These are phyloP conservation scores for Ptychodera flava DNA, from an alignment of 35 echinoderm and acorn worm genomes.

Conservation along the genomic window DNA sequence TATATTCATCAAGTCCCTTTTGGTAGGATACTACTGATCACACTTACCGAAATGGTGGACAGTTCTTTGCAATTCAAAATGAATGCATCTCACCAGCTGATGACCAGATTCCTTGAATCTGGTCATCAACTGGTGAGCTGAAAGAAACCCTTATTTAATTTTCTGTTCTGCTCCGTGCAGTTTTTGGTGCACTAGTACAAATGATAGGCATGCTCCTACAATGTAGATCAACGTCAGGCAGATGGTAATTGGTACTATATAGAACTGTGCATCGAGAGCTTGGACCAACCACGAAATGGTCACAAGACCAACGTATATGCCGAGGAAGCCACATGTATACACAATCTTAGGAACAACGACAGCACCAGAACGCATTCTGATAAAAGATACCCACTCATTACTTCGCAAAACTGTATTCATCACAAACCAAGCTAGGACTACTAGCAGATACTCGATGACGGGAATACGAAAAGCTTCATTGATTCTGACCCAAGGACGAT, in stretches of 20 bases:
- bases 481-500: constrained; percentile 44
- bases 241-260: background rate
- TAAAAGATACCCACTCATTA: background rate
- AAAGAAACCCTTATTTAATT: too few relatives aligned
- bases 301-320: background rate
- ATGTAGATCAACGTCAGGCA: background rate
- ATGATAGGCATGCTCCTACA: background rate
- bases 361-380: background rate
- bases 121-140: too few relatives aligned
- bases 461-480: constrained; percentile 69
- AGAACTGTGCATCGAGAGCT: background rate
- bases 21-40: too few relatives aligned
- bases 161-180: too few relatives aligned
- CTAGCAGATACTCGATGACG: constrained; percentile 45
- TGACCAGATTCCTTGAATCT: too few relatives aligned
- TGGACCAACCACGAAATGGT: background rate
- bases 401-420: constrained; percentile 39
- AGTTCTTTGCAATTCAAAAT: too few relatives aligned
- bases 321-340: background rate
- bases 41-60: too few relatives aligned
- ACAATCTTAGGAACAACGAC: background rate
- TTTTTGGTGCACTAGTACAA: too few relatives aligned
- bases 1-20: too few relatives aligned
- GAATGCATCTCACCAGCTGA: too few relatives aligned
- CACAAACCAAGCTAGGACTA: constrained; percentile 47